These are phyloP conservation scores for Eulemur albifrons DNA, from an alignment of 2,797 vertebrate species.

Conservation along the genomic window DNA sequence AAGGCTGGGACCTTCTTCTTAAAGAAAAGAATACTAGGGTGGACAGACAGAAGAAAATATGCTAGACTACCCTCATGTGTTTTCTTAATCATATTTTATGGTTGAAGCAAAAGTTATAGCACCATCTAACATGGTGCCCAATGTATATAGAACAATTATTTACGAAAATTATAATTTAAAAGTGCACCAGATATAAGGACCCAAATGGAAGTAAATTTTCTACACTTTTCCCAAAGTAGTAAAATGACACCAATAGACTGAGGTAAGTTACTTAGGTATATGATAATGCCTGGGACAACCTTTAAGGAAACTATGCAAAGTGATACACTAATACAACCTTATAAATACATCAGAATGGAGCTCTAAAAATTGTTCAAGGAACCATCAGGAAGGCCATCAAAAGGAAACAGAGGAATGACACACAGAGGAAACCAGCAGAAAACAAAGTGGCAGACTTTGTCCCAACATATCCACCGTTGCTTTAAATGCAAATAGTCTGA, in stretches of 20 bases:
- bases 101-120: neutral
- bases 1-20: neutral
- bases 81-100: neutral
- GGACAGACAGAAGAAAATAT: no score
- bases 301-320: neutral
- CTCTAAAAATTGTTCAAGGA: neutral
- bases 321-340: neutral
- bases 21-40: neutral
- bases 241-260: neutral
- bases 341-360: neutral
- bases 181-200: neutral
- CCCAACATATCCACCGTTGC: neutral
- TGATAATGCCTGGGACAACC: neutral
- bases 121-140: neutral
- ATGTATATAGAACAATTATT: neutral
- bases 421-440: neutral
- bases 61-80: neutral
- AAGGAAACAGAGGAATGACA: neutral
- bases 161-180: neutral
- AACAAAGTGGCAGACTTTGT: neutral
- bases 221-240: neutral
- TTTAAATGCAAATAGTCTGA: neutral
- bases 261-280: neutral
- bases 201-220: neutral
- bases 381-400: neutral